Evolutionary conservation across 1,140 invertebrate species (phyloP).

Genomic region (Monomorium pharaonis): DNA sequence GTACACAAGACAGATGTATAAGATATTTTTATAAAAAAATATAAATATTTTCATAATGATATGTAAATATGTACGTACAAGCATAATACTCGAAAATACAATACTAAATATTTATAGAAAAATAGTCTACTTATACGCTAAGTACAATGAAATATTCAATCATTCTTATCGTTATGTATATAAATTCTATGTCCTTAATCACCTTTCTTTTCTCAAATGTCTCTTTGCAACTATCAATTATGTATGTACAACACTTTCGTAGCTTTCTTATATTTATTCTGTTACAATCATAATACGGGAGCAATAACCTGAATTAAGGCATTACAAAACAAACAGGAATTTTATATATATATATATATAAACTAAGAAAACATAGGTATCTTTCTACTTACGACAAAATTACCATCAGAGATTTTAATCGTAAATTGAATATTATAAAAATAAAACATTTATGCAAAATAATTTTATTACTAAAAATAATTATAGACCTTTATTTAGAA

Average conservation of each 20-base stretch:
- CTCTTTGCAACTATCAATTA: conserved; percentile 27
- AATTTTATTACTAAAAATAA: too few relatives aligned
- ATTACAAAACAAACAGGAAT: not conserved
- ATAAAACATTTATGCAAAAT: too few relatives aligned
- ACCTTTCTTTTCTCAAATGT: not conserved
- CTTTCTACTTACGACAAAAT: too few relatives aligned
- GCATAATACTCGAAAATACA: conserved; percentile 20
- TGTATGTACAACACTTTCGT: conserved; percentile 51
- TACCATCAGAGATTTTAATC: too few relatives aligned
- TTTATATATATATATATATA: too few relatives aligned
- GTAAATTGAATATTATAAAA: too few relatives aligned
- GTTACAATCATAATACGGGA: not conserved
- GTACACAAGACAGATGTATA: conserved; percentile 52
- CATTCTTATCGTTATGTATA: not conserved
- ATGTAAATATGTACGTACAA: conserved; percentile 48
- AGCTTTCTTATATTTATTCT: conserved; percentile 20
- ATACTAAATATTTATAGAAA: conserved; percentile 48
- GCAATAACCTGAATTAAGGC: conserved; percentile 32
- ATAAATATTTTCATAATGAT: conserved; percentile 68
- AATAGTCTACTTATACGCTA: conserved; percentile 55
- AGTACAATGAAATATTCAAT: not conserved
- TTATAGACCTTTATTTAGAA: too few relatives aligned
- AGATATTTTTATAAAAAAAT: conserved; percentile 77
- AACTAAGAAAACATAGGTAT: not conserved
- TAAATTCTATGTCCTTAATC: conserved; percentile 6